Base-by-base conservation (phyloP, 37 sponge, comb jelly and placozoan genomes). In the Ianthella basta region DNA sequence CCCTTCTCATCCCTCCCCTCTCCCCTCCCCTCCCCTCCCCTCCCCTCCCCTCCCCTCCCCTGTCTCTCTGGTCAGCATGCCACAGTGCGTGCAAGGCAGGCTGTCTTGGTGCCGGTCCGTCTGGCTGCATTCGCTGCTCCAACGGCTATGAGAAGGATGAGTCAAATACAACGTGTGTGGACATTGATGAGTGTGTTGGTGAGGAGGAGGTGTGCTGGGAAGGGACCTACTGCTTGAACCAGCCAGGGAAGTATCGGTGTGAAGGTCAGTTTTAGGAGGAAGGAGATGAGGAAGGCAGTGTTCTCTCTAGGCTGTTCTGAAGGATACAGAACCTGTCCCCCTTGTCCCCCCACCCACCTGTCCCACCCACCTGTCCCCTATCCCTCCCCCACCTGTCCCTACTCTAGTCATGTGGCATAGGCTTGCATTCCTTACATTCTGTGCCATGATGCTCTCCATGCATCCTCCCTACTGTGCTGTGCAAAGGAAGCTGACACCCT, bases 171-270 rank as follows among this genome's bases (percentile, higher is more conserved):
- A 38, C 60, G 4, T 60, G 81, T 81, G 60, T 39, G 60, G 89
- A 88, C 74, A 86, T 91, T 40, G 82, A 96, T 73, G 97, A 96
- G 82, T 96, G 97, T 82, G 78, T 18, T n/a, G 68, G 65, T 29
- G 92, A 82, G 10, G 60, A 19, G 23, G 67, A 67, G 19, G 56
- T 55, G 33, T 96, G 97, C 69, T 81, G 70, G 20, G 94, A 87
- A 23, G 94, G 92, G 4, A 88, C 86, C 18, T 91, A 91, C 72
- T 96, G 97, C 85, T 86, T 83, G 19, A 96, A 96, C 72, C 64
- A 85, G n/a, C 85, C 80, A 38, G 92, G 95, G 0, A 83, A 55
- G 8, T 90, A 89, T 70, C 16, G 38, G 56, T 93, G 93, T 61
- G 79, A 86, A 87, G 90, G 93, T 93, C 29, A 56, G 80, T 16